These are phyloP conservation scores for Palythoa caribaeorum DNA, from an alignment of 92 coral and sea anemone species.

Conservation along the genomic window DNA sequence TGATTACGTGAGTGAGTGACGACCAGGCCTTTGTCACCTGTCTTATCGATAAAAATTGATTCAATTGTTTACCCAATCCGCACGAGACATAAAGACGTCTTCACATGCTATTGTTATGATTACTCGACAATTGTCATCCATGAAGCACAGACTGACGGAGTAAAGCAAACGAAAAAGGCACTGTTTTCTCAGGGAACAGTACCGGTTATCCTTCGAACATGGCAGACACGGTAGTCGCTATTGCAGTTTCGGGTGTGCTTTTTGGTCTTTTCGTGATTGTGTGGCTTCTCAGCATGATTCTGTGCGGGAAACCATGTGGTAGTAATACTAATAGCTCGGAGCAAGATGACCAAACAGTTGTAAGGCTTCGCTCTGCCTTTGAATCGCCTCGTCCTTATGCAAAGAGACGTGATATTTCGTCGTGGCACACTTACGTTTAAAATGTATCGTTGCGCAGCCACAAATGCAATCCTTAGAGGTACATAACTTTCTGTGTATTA, in stretches of 20 bases:
- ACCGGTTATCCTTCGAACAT: neutral
- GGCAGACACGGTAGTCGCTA: conserved; percentile 23
- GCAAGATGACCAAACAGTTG: conserved; percentile 14
- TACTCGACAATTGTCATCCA: neutral
- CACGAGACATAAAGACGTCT: neutral
- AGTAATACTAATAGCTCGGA: neutral
- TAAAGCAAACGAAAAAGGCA: neutral
- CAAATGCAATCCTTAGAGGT: neutral
- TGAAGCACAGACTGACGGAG: neutral
- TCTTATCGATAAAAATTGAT: neutral
- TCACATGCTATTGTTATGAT: conserved; percentile 9
- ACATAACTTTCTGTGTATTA: neutral
- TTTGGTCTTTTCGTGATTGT: conserved; percentile 23
- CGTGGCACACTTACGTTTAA: conserved; percentile 36
- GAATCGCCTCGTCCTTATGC: conserved; percentile 13
- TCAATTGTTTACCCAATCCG: neutral
- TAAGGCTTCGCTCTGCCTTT: neutral
- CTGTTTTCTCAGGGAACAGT: conserved; percentile 6
- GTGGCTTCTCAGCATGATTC: conserved; percentile 21
- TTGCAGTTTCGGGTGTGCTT: conserved; percentile 28
- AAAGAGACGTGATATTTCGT: conserved; percentile 8
- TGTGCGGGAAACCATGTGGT: conserved; percentile 1
- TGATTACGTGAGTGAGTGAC: too few species aligned
- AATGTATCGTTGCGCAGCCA: neutral
- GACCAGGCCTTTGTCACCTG: neutral